Percentiles rank a stretch among this genome's conserved stretches.
Evolutionary conservation across 2,797 vertebrate genomes (phyloP).

Genomic region (Meda fulgida): DNA sequence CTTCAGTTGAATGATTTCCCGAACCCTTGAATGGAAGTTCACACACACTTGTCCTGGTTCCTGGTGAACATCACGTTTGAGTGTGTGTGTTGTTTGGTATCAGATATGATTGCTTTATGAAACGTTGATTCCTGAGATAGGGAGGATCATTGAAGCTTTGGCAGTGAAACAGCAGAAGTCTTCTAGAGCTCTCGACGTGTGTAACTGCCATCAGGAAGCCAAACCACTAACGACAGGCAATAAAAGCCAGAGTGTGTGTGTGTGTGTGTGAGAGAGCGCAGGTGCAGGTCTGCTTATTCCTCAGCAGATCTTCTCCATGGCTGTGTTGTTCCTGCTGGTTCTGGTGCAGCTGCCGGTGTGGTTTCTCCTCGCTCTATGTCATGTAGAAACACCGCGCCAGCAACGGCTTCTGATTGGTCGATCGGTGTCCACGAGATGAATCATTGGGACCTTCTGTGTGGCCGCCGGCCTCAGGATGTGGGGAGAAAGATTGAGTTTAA

Average conservation of each 20-base stretch:
- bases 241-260: not conserved
- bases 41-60: too few relatives aligned
- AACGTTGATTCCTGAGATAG: not conserved
- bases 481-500: not conserved
- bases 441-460: constrained; percentile 2
- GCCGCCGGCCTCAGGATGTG: constrained; percentile 2
- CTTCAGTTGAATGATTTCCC: too few relatives aligned
- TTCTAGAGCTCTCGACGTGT: not conserved
- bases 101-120: not conserved
- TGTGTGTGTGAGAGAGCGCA: not conserved
- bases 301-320: constrained; percentile 3
- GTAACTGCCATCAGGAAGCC: constrained; percentile 50
- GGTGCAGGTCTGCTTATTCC: constrained; percentile 31
- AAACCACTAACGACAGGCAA: constrained; percentile 59
- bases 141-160: not conserved
- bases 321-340: not conserved
- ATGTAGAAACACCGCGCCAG: constrained; percentile 2
- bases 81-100: not conserved
- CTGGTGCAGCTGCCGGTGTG: constrained; percentile 23
- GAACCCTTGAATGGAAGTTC: too few relatives aligned
- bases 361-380: constrained; percentile 16
- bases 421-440: not conserved
- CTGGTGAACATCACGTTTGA: not conserved
- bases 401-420: not conserved
- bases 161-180: not conserved